A percentile compares a stretch with the other conserved stretches of the same genome.
phyloP scores from a whole-genome alignment of 2,888 invertebrate species.

The Zonitis immaculata region DNA sequence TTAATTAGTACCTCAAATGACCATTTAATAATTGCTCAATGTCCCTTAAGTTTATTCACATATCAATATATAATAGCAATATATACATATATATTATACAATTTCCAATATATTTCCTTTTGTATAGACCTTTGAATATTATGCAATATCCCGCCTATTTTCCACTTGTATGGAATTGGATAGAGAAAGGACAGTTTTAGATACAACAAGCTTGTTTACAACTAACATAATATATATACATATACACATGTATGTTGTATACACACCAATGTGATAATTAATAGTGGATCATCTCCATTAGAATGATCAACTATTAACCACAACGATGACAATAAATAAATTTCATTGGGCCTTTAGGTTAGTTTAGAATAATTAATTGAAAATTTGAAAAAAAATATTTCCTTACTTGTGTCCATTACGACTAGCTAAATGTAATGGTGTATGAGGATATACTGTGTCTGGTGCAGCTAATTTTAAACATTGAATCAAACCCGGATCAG shows the following conservation, averaged over 20 bases:
- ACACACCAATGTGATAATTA: constrained; percentile 36
- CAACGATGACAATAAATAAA: constrained; percentile 34
- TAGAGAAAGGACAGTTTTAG: constrained; percentile 22
- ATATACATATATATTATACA: too few species aligned
- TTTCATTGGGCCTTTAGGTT: too few species aligned
- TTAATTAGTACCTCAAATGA: constrained; percentile 31
- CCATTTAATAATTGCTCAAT: constrained; percentile 28
- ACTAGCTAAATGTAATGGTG: constrained; percentile 90
- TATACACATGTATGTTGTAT: constrained; percentile 38
- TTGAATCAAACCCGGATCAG: constrained; percentile 77
- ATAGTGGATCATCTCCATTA: constrained; percentile 35
- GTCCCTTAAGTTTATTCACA: not conserved
- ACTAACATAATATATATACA: constrained; percentile 13
- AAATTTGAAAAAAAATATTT: too few species aligned
- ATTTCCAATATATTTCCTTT: too few species aligned
- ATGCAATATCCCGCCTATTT: not conserved
- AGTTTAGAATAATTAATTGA: too few species aligned
- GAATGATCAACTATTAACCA: constrained; percentile 32
- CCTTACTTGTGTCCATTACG: constrained; percentile 87
- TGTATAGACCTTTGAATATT: not conserved
- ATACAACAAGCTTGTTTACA: constrained; percentile 46
- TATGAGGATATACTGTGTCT: constrained; percentile 60
- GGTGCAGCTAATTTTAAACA: constrained; percentile 59
- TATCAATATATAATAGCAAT: not conserved
- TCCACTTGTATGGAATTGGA: not conserved